Evolutionary conservation across 2,888 invertebrate genomes (phyloP), one percentile per base, ranked within the genome.

Genomic region (Caenorhabditis japonica): DNA sequence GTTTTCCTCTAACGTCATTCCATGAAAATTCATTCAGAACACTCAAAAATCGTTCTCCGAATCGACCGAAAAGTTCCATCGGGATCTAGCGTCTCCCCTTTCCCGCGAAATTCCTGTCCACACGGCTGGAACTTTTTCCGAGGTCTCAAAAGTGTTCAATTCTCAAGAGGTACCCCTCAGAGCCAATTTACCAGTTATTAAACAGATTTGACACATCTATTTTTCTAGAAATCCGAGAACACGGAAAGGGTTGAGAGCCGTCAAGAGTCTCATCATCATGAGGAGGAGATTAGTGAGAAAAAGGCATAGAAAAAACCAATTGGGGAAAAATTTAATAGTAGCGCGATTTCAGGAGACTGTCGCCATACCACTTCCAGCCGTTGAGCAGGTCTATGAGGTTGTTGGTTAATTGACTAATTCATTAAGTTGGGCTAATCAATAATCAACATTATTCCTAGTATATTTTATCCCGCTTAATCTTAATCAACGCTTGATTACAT

Each of bases 11-110:
- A n/a, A n/a, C n/a, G n/a, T n/a, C n/a, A n/a, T n/a, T n/a, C n/a
- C n/a, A n/a, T n/a, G n/a, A n/a, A n/a, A n/a, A n/a, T n/a, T n/a
- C n/a, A n/a, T 68, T 68, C 59, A 68, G 59, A 52, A 59, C 34
- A 52, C 68, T 4, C 52, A 68, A 59, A 66, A 56, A 36, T 66
- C 66, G 33, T 66, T 66, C 51, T 23, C 43, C 12, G 56, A 56
- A 19, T 25, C 51, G 25, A 66, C 41, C 41, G 56, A 66, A 36
- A 49, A 56, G 56, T 66, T 66, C 25, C 66, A 66, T 56, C 66
- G 66, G n/a, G 66, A 66, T 30, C 51, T 66, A 33, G 66, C 66
- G 12, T 66, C 66, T 4, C 66, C 66, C n/a, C 47, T 66, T 25
- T 55, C 66, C 27, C 39, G 56, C 43, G 30, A 30, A 15, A 19